Conservation (phyloP, 2,888 invertebrate genomes). For the Polia nebulosa region DNA sequence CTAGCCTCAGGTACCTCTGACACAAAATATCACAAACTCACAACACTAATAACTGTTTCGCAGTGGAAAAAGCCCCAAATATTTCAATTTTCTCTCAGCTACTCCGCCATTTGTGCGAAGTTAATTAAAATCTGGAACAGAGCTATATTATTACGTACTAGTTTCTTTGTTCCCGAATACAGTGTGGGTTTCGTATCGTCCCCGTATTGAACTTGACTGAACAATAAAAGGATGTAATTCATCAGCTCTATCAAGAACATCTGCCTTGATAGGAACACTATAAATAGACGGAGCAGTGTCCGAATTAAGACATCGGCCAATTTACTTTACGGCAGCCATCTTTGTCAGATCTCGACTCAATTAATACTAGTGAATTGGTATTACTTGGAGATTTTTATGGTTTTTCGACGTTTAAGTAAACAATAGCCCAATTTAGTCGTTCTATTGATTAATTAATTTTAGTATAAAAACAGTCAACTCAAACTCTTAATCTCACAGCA, state of each 20-base stretch:
- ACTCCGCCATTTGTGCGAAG: conserved; percentile 10
- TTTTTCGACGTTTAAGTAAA: neutral
- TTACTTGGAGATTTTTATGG: conserved; percentile 55
- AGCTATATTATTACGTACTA: neutral
- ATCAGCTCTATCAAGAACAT: conserved; percentile 55
- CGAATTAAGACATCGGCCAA: conserved; percentile 77
- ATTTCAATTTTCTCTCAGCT: conserved; percentile 28
- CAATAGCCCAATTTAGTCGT: neutral
- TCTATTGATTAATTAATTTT: neutral
- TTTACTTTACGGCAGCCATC: conserved; percentile 70
- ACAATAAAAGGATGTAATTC: conserved; percentile 60
- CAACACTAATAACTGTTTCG: conserved; percentile 17
- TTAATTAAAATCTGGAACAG: conserved; percentile 43
- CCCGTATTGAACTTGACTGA: conserved; percentile 51
- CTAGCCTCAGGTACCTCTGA: neutral
- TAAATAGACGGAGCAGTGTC: conserved; percentile 69
- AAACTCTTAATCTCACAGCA: conserved; percentile 2
- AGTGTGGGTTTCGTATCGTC: conserved; percentile 2
- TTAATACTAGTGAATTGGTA: conserved; percentile 57
- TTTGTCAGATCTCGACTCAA: conserved; percentile 60
- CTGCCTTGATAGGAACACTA: conserved; percentile 57
- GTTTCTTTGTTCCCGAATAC: conserved; percentile 15
- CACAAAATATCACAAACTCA: conserved; percentile 10
- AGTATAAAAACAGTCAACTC: conserved; percentile 1
- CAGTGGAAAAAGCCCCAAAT: conserved; percentile 13